phyloP scores from a whole-genome alignment of 2,113 vertebrate genomes.

The Nymphicus hollandicus region DNA sequence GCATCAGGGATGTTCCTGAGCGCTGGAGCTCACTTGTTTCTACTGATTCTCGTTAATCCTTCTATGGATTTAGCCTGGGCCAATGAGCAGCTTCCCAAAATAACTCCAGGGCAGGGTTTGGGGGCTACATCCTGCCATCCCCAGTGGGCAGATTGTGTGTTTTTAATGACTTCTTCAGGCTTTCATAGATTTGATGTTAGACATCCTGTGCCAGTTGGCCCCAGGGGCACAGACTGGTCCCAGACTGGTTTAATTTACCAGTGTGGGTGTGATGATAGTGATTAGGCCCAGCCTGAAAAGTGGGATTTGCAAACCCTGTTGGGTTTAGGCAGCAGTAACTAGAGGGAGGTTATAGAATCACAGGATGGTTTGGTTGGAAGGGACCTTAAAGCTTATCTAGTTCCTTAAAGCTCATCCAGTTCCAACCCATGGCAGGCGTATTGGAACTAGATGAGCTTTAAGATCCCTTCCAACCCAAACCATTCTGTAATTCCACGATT shows the following conservation, averaged over 20 bases:
- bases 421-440: neutral
- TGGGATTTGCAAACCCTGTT: neutral
- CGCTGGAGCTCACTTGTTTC: neutral
- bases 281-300: neutral
- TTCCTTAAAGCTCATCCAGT: neutral
- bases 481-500: neutral
- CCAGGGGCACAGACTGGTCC: neutral
- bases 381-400: neutral
- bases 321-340: neutral
- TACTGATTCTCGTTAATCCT: neutral
- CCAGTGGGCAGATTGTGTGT: neutral
- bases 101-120: neutral
- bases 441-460: neutral
- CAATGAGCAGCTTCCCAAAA: neutral
- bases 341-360: neutral
- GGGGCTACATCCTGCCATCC: neutral
- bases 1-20: neutral
- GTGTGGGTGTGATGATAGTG: neutral
- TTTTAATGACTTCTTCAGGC: neutral
- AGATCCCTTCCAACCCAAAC: neutral
- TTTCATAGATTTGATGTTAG: neutral
- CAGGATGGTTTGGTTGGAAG: neutral
- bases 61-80: neutral
- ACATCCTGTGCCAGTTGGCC: neutral
- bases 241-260: conserved; percentile 4